phyloP scores from a whole-genome alignment of 1,140 invertebrate species.

The Gryon sp. region DNA sequence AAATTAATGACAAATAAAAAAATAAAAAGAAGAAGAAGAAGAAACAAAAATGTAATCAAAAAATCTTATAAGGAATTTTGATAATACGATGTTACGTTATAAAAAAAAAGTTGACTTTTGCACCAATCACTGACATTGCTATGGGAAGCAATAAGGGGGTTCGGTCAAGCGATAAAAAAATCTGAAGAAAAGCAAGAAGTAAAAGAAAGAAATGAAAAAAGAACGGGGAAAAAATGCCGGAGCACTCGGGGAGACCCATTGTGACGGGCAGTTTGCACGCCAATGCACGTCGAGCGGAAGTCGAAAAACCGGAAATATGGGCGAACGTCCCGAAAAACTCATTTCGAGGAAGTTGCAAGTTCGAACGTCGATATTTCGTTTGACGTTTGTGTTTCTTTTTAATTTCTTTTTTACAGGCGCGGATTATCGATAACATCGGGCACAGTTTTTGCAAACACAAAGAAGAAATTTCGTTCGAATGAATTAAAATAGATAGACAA shows the following conservation, averaged over 20 bases:
- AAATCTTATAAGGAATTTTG: neutral
- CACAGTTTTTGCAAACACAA: conserved; percentile 1
- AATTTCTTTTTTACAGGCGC: conserved; percentile 28
- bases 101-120: conserved; percentile 52
- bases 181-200: conserved; percentile 22
- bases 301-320: conserved; percentile 54
- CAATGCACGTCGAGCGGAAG: conserved; percentile 53
- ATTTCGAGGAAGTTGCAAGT: conserved; percentile 33
- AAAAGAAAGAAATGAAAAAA: conserved; percentile 1
- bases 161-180: conserved; percentile 43
- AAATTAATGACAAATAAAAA: too few relatives aligned
- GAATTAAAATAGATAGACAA: conserved; percentile 44
- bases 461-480: conserved; percentile 21
- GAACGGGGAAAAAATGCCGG: too few relatives aligned
- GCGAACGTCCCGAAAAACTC: conserved; percentile 51
- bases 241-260: conserved; percentile 16
- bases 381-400: conserved; percentile 32
- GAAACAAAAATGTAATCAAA: neutral
- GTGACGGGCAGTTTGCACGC: conserved; percentile 58
- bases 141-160: conserved; percentile 14
- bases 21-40: too few relatives aligned
- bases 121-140: conserved; percentile 43
- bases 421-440: conserved; percentile 12
- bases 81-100: conserved; percentile 29
- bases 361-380: conserved; percentile 41